A percentile compares a stretch with the other conserved stretches of the same genome.
These are phyloP conservation scores for Trissolcus japonicus DNA, from an alignment of 2,888 invertebrate genomes.

Conservation along the genomic window DNA sequence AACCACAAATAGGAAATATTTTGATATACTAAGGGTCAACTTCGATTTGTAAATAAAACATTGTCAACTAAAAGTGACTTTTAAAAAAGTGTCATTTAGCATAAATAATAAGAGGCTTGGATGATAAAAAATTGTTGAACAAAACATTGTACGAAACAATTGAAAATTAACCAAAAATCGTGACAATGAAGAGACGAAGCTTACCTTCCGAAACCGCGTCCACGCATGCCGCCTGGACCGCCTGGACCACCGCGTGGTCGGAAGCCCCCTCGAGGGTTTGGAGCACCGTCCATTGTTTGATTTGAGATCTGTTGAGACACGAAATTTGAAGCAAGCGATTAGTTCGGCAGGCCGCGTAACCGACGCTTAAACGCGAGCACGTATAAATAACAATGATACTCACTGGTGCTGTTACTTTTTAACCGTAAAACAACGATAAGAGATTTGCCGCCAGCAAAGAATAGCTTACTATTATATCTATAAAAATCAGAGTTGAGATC, in stretches of 20 bases:
- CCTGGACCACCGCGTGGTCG: slow-evolving; percentile 42
- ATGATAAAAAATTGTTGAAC: not conserved
- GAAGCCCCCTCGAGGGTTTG: slow-evolving; percentile 43
- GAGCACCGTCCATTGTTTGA: slow-evolving; percentile 28
- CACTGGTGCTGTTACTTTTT: not conserved
- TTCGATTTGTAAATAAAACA: no score
- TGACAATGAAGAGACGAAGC: not conserved
- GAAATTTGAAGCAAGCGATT: slow-evolving; percentile 4
- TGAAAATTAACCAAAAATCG: not conserved
- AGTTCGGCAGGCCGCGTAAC: not conserved
- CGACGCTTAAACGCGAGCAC: slow-evolving; percentile 11
- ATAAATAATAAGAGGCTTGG: no score
- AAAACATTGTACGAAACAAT: not conserved
- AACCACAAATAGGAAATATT: no score
- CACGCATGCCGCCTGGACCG: slow-evolving; percentile 53
- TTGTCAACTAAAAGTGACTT: no score
- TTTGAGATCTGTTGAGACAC: not conserved
- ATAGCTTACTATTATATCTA: slow-evolving; percentile 13
- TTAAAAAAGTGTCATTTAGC: no score
- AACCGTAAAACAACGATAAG: no score
- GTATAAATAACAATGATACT: not conserved
- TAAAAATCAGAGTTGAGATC: slow-evolving; percentile 1
- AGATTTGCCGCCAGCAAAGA: not conserved
- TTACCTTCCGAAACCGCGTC: slow-evolving; percentile 53
- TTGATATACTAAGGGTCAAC: no score